These are phyloP conservation scores for Dendropsophus ebraccatus DNA, from an alignment of 2,113 vertebrate species.

Conservation along the genomic window DNA sequence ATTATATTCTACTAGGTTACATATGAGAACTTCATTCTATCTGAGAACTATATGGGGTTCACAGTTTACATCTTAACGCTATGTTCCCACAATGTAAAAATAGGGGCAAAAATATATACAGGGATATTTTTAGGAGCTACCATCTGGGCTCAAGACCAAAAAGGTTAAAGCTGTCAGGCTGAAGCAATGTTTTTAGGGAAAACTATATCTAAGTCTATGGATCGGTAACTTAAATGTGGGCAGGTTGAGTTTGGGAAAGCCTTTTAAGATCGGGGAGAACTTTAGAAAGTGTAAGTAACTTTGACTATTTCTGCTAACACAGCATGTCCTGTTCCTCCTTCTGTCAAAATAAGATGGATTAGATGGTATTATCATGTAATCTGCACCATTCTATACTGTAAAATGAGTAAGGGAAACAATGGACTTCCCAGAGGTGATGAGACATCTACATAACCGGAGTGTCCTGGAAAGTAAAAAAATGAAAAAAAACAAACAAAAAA, in stretches of 20 bases:
- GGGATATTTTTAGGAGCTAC: neutral
- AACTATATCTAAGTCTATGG: neutral
- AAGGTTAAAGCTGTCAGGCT: neutral
- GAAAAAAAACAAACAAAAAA: neutral
- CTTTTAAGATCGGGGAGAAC: neutral
- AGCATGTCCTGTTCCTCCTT: conserved; percentile 65
- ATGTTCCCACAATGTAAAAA: too few relatives aligned
- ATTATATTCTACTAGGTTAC: neutral
- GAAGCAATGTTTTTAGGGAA: neutral
- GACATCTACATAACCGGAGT: neutral
- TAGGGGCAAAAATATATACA: neutral
- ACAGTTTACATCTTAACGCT: neutral
- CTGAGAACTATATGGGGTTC: neutral
- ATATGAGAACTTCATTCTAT: neutral
- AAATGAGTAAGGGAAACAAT: conserved; percentile 1
- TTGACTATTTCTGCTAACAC: conserved; percentile 65
- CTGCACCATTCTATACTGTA: neutral
- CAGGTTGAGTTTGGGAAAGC: neutral
- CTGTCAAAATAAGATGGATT: conserved; percentile 63
- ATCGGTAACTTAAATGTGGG: neutral
- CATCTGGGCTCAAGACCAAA: neutral
- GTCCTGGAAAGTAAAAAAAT: neutral
- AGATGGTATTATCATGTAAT: conserved; percentile 32
- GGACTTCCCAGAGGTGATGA: neutral
- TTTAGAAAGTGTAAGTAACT: neutral